Conservation (phyloP, 2,113 vertebrate genomes). For the Crotalus helleri region DNA sequence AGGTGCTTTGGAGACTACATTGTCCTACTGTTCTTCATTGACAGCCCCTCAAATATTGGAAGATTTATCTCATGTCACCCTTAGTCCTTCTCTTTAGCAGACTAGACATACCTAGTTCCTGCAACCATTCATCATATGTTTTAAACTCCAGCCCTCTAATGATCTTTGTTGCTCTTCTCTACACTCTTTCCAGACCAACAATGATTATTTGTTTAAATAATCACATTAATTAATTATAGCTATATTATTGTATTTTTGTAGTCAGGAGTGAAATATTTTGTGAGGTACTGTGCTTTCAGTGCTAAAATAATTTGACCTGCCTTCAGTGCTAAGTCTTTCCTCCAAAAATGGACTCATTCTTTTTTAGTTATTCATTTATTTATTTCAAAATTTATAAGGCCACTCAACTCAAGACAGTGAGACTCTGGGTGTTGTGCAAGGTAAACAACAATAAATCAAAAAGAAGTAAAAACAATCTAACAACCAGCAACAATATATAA, state of each 20-base stretch:
- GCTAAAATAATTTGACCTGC: not conserved
- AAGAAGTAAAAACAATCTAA: not conserved
- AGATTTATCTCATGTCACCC: not conserved
- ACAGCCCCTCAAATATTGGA: not conserved
- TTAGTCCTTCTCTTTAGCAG: not conserved
- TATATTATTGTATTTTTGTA: not conserved
- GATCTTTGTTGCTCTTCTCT: not conserved
- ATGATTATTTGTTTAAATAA: not conserved
- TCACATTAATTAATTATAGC: not conserved
- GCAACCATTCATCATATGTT: not conserved
- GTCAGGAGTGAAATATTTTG: not conserved
- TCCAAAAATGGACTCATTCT: not conserved
- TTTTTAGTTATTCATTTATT: not conserved
- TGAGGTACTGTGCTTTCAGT: not conserved
- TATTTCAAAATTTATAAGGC: not conserved
- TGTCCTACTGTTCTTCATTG: not conserved
- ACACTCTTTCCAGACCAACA: not conserved
- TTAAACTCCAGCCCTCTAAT: not conserved
- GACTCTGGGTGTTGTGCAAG: not conserved
- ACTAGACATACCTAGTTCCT: not conserved
- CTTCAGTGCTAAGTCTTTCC: not conserved
- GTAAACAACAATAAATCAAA: not conserved
- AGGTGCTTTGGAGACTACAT: not conserved
- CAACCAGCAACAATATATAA: not conserved
- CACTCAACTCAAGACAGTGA: not conserved